phyloP scores from a whole-genome alignment of 2,797 vertebrate species.

The Presbytis comata region DNA sequence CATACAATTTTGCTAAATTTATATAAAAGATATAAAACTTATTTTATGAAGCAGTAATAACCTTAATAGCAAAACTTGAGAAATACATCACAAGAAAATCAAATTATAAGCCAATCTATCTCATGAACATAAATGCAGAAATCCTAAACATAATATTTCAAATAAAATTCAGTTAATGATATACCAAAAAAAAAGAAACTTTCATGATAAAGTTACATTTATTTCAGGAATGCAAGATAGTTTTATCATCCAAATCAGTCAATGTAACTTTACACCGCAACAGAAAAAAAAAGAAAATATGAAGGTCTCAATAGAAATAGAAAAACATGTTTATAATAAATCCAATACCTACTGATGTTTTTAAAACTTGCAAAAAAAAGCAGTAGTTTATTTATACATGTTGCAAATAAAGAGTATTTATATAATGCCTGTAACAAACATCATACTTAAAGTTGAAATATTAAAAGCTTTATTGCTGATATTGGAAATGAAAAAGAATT shows the following conservation, averaged over 20 bases:
- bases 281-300: neutral
- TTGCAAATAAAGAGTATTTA: neutral
- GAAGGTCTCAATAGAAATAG: neutral
- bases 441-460: neutral
- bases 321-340: neutral
- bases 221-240: neutral
- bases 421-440: neutral
- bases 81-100: neutral
- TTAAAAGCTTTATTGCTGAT: neutral
- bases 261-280: neutral
- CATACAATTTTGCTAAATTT: neutral
- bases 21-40: neutral
- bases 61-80: neutral
- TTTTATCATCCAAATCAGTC: neutral
- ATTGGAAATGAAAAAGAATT: neutral
- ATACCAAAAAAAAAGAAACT: neutral
- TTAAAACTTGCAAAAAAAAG: neutral
- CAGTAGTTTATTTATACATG: neutral
- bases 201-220: neutral
- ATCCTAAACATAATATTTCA: neutral
- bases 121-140: neutral
- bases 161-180: neutral
- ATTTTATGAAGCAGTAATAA: neutral
- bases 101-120: neutral
- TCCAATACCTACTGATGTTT: neutral